Percentiles rank a stretch among this genome's conserved stretches.
These are phyloP conservation scores for Dissostichus mawsoni DNA, from an alignment of 2,113 vertebrate species.

Conservation along the genomic window DNA sequence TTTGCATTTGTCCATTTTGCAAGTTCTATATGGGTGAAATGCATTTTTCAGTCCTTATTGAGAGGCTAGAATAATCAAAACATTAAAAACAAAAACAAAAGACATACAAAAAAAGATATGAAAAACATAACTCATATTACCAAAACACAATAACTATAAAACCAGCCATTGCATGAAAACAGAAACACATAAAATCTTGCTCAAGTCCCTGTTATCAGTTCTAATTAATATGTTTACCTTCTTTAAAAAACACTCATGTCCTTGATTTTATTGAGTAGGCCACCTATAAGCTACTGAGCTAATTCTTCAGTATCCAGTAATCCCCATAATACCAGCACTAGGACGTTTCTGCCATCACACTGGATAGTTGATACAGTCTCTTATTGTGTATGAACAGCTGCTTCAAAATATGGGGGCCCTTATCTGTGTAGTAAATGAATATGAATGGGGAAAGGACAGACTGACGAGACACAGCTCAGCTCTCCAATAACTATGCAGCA, in stretches of 20 bases:
- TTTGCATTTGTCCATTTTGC: too few species aligned
- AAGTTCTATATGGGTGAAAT: too few species aligned
- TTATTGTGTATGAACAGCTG: conserved; percentile 64
- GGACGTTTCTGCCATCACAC: conserved; percentile 37
- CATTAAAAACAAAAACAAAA: conserved; percentile 2
- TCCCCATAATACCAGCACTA: conserved; percentile 42
- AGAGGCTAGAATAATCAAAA: conserved; percentile 9
- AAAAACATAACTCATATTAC: background rate
- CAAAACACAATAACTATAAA: background rate
- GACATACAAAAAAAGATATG: background rate
- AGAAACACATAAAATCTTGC: background rate
- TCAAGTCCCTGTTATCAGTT: conserved; percentile 7
- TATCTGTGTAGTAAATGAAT: conserved; percentile 60
- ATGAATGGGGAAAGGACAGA: conserved; percentile 43
- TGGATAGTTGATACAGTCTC: conserved; percentile 32
- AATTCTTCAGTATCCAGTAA: conserved; percentile 41
- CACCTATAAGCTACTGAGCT: conserved; percentile 20
- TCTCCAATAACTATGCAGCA: conserved; percentile 62
- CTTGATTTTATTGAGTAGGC: conserved; percentile 28
- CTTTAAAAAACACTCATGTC: conserved; percentile 10
- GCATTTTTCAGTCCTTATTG: too few species aligned
- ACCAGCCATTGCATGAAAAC: background rate
- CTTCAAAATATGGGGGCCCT: conserved; percentile 58
- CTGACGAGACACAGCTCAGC: conserved; percentile 61
- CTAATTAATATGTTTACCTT: conserved; percentile 20